These are phyloP conservation scores for Hypolimnas misippus DNA, from an alignment of 2,888 invertebrate species.

Conservation along the genomic window DNA sequence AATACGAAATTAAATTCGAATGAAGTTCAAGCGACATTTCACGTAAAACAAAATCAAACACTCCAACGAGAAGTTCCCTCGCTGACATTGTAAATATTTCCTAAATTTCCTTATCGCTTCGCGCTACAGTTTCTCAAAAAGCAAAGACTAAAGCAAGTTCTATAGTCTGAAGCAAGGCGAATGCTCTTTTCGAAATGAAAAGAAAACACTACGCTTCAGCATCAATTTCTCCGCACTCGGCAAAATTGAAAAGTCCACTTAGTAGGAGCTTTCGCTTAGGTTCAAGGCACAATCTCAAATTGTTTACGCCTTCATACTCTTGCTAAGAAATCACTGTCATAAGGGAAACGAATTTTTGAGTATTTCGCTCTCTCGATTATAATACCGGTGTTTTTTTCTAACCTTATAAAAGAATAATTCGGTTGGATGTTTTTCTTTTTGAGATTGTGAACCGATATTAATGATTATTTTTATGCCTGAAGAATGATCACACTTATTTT, in stretches of 20 bases:
- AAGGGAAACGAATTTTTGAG: constrained; percentile 30
- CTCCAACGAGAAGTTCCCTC: not conserved
- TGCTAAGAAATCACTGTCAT: constrained; percentile 45
- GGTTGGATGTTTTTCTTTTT: too few species aligned
- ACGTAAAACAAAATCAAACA: not conserved
- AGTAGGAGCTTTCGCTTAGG: constrained; percentile 66
- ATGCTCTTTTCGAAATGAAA: constrained; percentile 76
- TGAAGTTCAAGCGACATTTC: not conserved
- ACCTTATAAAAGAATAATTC: too few species aligned
- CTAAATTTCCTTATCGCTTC: constrained; percentile 12
- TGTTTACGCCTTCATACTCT: constrained; percentile 69
- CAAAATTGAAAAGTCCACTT: constrained; percentile 79
- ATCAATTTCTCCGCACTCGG: constrained; percentile 74
- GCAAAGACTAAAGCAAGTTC: constrained; percentile 17
- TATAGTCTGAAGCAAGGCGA: constrained; percentile 46
- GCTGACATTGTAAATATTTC: constrained; percentile 2
- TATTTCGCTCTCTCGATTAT: too few species aligned
- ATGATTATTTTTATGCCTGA: too few species aligned
- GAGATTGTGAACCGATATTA: too few species aligned
- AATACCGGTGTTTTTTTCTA: too few species aligned
- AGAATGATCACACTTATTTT: too few species aligned
- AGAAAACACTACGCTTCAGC: constrained; percentile 69
- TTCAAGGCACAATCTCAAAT: constrained; percentile 69
- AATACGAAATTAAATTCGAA: not conserved
- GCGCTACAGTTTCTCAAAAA: constrained; percentile 14